phyloP scores from a whole-genome alignment of 2,888 invertebrate species.

The Tholera decimalis region DNA sequence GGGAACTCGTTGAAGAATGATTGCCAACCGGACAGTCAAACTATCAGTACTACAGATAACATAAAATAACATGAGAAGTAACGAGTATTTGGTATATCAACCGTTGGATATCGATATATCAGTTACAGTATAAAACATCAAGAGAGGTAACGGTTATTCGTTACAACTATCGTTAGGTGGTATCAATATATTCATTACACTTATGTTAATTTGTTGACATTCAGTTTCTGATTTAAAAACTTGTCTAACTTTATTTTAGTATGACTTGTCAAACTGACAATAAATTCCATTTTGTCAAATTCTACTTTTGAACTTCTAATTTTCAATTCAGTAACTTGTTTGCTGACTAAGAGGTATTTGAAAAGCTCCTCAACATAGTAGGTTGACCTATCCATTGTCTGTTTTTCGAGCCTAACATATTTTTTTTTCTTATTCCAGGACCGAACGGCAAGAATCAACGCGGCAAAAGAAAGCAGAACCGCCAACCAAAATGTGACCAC shows the following conservation, averaged over 20 bases:
- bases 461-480: slow-evolving; percentile 68
- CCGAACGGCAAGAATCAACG: slow-evolving; percentile 68
- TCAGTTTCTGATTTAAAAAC: neutral
- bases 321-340: neutral
- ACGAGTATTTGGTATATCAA: no score
- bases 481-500: slow-evolving; percentile 88
- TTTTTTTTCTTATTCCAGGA: slow-evolving; percentile 77
- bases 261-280: neutral
- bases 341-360: neutral
- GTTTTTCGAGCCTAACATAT: slow-evolving; percentile 23
- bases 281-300: neutral
- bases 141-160: no score
- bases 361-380: neutral
- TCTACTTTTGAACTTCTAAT: neutral
- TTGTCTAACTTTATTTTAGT: neutral
- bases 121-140: no score
- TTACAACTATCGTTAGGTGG: no score
- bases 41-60: no score
- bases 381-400: no score
- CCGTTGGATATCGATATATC: no score
- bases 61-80: no score
- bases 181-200: neutral
- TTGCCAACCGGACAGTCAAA: no score
- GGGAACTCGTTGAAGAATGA: no score
- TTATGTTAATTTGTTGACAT: neutral